Conservation (phyloP, 2,888 invertebrate genomes). For the Cheilosia variabilis region DNA sequence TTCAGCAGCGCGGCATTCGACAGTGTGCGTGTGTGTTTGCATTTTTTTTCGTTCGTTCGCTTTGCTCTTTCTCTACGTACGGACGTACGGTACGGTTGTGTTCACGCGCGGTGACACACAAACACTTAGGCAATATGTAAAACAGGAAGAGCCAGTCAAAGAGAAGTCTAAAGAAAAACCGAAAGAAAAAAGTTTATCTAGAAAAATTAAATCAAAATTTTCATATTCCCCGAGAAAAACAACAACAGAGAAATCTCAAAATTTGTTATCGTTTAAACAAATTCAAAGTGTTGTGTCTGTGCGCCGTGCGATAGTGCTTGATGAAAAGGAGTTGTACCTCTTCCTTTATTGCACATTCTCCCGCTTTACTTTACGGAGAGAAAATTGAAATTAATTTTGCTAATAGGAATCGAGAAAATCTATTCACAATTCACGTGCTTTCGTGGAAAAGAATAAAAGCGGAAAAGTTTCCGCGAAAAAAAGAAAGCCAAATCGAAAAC, state of each 20-base stretch:
- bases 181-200: slow-evolving; percentile 53
- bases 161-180: slow-evolving; percentile 39
- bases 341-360: neutral
- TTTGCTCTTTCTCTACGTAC: slow-evolving; percentile 44
- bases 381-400: slow-evolving; percentile 10
- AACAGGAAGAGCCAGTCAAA: slow-evolving; percentile 71
- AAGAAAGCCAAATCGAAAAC: slow-evolving; percentile 8
- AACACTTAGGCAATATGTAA: slow-evolving; percentile 76
- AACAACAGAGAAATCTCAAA: slow-evolving; percentile 26
- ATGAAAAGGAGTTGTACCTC: slow-evolving; percentile 33
- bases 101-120: slow-evolving; percentile 77
- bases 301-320: slow-evolving; percentile 13
- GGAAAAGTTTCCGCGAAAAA: slow-evolving; percentile 46
- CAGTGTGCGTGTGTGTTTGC: slow-evolving; percentile 48
- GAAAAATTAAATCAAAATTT: slow-evolving; percentile 25
- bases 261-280: slow-evolving; percentile 29
- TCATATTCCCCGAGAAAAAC: slow-evolving; percentile 1
- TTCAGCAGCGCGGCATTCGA: slow-evolving; percentile 62
- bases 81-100: slow-evolving; percentile 52
- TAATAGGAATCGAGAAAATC: slow-evolving; percentile 41
- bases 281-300: slow-evolving; percentile 3
- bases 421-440: slow-evolving; percentile 56
- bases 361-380: slow-evolving; percentile 4
- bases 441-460: slow-evolving; percentile 25
- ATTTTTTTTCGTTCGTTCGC: slow-evolving; percentile 28